Conservation (phyloP, 2,797 vertebrate species). For the Onychomys leucogaster region DNA sequence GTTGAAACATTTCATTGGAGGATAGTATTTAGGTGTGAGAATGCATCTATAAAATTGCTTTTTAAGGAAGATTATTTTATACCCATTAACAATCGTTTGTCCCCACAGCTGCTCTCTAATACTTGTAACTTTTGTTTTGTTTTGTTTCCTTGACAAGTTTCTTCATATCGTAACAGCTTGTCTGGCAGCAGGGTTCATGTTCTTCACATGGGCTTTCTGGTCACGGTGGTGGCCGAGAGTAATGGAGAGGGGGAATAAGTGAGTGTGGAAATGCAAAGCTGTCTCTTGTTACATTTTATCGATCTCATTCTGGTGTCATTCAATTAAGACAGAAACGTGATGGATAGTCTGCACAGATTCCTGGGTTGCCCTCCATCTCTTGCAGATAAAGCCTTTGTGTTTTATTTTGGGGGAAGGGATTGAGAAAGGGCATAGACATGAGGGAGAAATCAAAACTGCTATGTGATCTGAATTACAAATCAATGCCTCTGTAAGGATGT, state of each 20-base stretch:
- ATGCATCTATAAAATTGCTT: slow-evolving; percentile 52
- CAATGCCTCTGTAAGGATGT: slow-evolving; percentile 80
- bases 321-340: slow-evolving; percentile 92
- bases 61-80: slow-evolving; percentile 79
- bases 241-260: slow-evolving; percentile 87
- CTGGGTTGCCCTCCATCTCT: slow-evolving; percentile 85
- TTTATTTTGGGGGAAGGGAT: slow-evolving; percentile 73
- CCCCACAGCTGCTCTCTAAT: slow-evolving; percentile 73
- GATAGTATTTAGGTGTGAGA: slow-evolving; percentile 30
- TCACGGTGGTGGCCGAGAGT: slow-evolving; percentile 87
- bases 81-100: slow-evolving; percentile 78
- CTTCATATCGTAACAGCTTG: slow-evolving; percentile 86
- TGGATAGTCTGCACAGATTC: slow-evolving; percentile 89
- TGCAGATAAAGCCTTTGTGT: slow-evolving; percentile 82
- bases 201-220: slow-evolving; percentile 87
- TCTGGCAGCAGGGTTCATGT: slow-evolving; percentile 83
- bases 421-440: slow-evolving; percentile 75
- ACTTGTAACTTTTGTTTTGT: slow-evolving; percentile 66
- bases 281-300: slow-evolving; percentile 90
- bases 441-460: slow-evolving; percentile 83
- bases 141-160: slow-evolving; percentile 88
- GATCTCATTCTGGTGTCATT: slow-evolving; percentile 91
- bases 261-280: slow-evolving; percentile 91
- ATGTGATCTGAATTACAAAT: slow-evolving; percentile 90
- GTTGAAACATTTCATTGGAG: neutral